Percentiles rank a stretch among this genome's conserved stretches.
Conservation (phyloP, 2,888 invertebrate genomes). For the Clepsis dumicolana region DNA sequence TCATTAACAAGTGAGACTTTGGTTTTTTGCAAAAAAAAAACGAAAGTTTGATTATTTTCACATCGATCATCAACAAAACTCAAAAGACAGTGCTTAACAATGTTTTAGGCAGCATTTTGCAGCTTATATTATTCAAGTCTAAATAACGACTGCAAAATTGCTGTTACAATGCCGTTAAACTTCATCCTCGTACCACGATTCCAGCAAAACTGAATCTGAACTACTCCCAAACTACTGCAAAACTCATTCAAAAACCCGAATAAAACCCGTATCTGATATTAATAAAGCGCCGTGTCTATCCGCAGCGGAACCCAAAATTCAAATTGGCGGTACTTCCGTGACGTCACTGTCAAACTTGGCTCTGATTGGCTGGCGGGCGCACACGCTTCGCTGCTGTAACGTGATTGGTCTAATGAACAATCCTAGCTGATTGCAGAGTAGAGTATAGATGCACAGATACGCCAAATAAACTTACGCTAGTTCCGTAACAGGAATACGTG, state of each 20-base stretch:
- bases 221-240: not conserved
- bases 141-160: not conserved
- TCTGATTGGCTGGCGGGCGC: constrained; percentile 56
- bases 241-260: not conserved
- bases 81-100: too few species aligned
- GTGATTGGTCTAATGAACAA: constrained; percentile 67
- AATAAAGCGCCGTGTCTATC: constrained; percentile 14
- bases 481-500: constrained; percentile 16
- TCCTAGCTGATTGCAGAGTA: constrained; percentile 57
- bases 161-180: not conserved
- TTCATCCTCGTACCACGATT: not conserved
- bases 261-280: not conserved
- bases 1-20: too few species aligned
- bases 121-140: too few species aligned
- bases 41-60: too few species aligned
- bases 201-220: not conserved
- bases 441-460: constrained; percentile 18
- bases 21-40: too few species aligned
- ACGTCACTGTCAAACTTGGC: constrained; percentile 50
- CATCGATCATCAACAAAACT: too few species aligned
- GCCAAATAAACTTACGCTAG: constrained; percentile 33
- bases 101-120: not conserved
- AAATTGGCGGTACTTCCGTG: constrained; percentile 36
- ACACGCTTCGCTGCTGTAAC: constrained; percentile 52
- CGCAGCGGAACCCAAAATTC: constrained; percentile 33